A percentile compares a stretch with the other conserved stretches of the same genome.
These are phyloP conservation scores for Biston stratarius DNA, from an alignment of 2,888 invertebrate genomes.

Conservation along the genomic window DNA sequence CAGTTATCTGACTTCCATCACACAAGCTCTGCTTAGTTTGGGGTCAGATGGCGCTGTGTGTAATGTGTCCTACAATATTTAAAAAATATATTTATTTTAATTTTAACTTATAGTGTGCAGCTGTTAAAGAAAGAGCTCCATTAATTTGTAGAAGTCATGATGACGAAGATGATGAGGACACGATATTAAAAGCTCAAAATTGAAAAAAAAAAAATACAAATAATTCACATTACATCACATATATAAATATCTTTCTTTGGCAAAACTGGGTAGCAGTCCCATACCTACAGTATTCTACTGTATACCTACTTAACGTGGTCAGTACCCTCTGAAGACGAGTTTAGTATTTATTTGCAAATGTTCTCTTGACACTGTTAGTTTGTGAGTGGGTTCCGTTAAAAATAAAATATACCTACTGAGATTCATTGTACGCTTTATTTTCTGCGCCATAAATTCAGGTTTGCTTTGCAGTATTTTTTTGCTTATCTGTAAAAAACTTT, in stretches of 20 bases:
- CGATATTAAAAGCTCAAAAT: too few species aligned
- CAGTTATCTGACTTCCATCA: too few species aligned
- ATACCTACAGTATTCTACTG: not conserved
- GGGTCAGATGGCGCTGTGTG: too few species aligned
- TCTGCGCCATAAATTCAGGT: constrained; percentile 4
- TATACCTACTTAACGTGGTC: constrained; percentile 15
- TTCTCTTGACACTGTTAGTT: constrained; percentile 33
- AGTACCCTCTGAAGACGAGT: constrained; percentile 26
- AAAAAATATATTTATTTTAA: too few species aligned
- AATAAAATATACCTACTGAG: not conserved
- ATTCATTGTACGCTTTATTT: constrained; percentile 17
- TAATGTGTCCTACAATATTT: too few species aligned
- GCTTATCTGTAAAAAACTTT: constrained; percentile 46
- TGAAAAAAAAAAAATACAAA: too few species aligned
- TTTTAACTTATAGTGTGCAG: too few species aligned
- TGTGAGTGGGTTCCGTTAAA: constrained; percentile 10
- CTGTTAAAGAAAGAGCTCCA: too few species aligned
- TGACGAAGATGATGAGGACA: too few species aligned
- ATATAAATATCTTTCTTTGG: not conserved
- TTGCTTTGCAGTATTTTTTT: constrained; percentile 27
- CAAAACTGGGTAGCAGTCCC: not conserved
- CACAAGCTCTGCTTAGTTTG: too few species aligned
- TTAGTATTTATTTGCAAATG: constrained; percentile 35
- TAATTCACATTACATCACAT: too few species aligned
- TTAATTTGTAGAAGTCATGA: too few species aligned